phyloP scores from a whole-genome alignment of 23 tunicate genomes.

The Phallusia fumigata region DNA sequence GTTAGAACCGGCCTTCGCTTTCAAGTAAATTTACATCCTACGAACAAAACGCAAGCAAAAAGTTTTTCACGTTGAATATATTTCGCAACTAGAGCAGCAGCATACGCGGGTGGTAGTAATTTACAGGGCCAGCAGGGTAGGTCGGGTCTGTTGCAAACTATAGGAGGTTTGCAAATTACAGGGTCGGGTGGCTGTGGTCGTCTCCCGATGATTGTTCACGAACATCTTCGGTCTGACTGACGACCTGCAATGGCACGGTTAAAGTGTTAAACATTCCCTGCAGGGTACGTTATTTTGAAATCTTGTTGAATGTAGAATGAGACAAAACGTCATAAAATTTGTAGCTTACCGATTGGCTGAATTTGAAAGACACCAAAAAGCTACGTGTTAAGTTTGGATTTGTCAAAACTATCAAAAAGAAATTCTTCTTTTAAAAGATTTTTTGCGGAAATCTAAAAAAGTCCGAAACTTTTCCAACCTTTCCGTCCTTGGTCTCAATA shows the following conservation, averaged over 20 bases:
- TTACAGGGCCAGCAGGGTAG: conserved; percentile 4
- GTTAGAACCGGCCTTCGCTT: conserved; percentile 3
- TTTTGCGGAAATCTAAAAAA: too few relatives aligned
- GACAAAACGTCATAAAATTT: too few relatives aligned
- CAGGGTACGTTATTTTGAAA: too few relatives aligned
- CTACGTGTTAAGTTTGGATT: too few relatives aligned
- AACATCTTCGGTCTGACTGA: conserved; percentile 95
- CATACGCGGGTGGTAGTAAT: neutral
- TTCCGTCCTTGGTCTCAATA: conserved; percentile 92
- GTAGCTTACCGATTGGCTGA: too few relatives aligned
- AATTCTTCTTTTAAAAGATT: too few relatives aligned
- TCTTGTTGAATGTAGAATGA: too few relatives aligned
- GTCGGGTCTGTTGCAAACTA: neutral
- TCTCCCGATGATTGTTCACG: conserved; percentile 83
- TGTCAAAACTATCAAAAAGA: too few relatives aligned
- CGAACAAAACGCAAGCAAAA: conserved; percentile 6
- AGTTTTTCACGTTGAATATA: neutral
- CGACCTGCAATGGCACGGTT: conserved; percentile 42
- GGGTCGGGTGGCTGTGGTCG: conserved; percentile 22
- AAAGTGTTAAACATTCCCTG: too few relatives aligned
- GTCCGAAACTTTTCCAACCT: too few relatives aligned
- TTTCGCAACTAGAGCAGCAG: neutral
- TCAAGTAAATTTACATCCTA: conserved; percentile 1
- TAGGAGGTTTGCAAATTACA: neutral
- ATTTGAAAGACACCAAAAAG: too few relatives aligned